Conservation (phyloP, 2,888 invertebrate genomes). For the Periphyllus acericola region DNA sequence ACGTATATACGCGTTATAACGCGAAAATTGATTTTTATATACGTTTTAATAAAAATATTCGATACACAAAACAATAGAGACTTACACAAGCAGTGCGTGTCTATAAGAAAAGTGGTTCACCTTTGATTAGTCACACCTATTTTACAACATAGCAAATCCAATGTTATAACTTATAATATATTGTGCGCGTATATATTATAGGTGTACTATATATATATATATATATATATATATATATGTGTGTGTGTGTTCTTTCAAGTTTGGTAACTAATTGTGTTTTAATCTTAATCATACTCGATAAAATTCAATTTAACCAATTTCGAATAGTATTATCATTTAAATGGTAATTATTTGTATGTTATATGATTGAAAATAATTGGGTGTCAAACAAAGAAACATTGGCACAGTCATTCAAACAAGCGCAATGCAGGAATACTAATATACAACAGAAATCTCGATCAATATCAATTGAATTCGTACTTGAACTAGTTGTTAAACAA, state of each 20-base stretch:
- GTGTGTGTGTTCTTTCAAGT: not conserved
- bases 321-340: constrained; percentile 18
- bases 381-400: constrained; percentile 9
- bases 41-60: constrained; percentile 43
- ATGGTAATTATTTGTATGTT: not conserved
- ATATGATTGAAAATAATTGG: not conserved
- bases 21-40: constrained; percentile 26
- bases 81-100: constrained; percentile 53
- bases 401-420: not conserved
- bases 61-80: constrained; percentile 10
- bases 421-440: no score
- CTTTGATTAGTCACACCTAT: constrained; percentile 52
- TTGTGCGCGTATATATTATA: constrained; percentile 10
- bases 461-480: constrained; percentile 12
- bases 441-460: not conserved
- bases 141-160: constrained; percentile 40
- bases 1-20: not conserved
- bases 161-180: not conserved
- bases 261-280: constrained; percentile 24
- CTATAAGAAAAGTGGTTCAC: constrained; percentile 48
- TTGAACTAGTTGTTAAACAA: constrained; percentile 36
- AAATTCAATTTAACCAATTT: constrained; percentile 15
- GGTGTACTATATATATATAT: not conserved
- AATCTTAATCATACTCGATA: not conserved
- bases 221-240: not conserved